Percentiles rank a stretch among this genome's conserved stretches.
phyloP scores from a whole-genome alignment of 2,797 vertebrate genomes.

The Austrolebias charrua region DNA sequence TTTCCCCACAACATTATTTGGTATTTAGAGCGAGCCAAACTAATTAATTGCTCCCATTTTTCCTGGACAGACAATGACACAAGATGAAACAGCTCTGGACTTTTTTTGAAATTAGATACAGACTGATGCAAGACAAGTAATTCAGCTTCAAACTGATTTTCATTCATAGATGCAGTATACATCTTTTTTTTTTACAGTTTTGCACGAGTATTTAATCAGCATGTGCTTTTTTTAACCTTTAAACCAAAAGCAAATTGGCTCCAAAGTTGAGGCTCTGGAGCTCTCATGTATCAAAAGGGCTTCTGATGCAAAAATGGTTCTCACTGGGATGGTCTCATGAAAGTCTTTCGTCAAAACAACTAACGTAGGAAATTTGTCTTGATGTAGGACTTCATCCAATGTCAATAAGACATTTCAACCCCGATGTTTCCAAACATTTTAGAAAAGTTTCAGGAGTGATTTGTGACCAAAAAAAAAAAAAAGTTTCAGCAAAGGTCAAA shows the following conservation, averaged over 20 bases:
- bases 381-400: conserved; percentile 1
- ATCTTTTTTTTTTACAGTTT: conserved; percentile 7
- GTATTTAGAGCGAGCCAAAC: conserved; percentile 15
- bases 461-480: too few species aligned
- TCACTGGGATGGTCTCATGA: not conserved
- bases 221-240: conserved; percentile 12
- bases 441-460: not conserved
- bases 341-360: conserved; percentile 26
- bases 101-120: conserved; percentile 19
- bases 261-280: conserved; percentile 9
- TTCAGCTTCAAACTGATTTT: conserved; percentile 20
- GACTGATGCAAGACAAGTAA: conserved; percentile 15
- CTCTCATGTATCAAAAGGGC: conserved; percentile 33
- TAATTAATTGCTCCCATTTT: conserved; percentile 14
- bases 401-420: conserved; percentile 10
- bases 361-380: conserved; percentile 24
- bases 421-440: conserved; percentile 19
- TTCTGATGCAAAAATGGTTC: conserved; percentile 8
- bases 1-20: conserved; percentile 33
- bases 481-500: too few species aligned
- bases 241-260: conserved; percentile 23
- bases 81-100: conserved; percentile 2
- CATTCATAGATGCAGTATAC: conserved; percentile 9
- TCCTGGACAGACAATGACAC: conserved; percentile 20
- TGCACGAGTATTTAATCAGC: conserved; percentile 39